Conservation (phyloP, 2,888 invertebrate genomes). For the Drosophila rellima region DNA sequence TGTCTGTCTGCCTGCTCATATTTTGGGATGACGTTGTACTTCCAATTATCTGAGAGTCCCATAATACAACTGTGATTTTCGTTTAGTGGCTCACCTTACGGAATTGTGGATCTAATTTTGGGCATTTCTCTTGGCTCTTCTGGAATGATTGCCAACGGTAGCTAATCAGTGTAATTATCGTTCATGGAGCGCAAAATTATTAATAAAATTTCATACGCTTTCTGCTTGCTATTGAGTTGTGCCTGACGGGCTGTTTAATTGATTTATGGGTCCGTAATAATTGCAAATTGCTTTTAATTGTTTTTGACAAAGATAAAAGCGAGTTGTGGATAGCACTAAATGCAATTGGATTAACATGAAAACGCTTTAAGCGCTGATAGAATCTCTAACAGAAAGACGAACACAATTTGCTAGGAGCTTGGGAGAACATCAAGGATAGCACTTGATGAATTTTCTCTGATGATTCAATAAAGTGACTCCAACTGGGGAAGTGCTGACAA, state of each 20-base stretch:
- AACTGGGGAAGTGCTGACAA: constrained; percentile 1
- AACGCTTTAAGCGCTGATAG: constrained; percentile 16
- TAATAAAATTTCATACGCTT: constrained; percentile 60
- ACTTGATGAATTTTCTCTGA: constrained; percentile 4
- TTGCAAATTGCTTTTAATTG: constrained; percentile 71
- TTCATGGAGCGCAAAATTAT: constrained; percentile 69
- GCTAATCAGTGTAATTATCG: constrained; percentile 67
- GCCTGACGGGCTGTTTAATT: constrained; percentile 52
- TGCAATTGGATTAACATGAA: constrained; percentile 48
- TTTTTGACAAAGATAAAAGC: constrained; percentile 49
- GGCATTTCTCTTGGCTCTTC: not conserved
- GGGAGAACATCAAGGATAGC: constrained; percentile 12
- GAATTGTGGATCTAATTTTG: constrained; percentile 43
- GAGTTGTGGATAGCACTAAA: constrained; percentile 33
- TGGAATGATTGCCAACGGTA: constrained; percentile 30
- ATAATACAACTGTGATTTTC: constrained; percentile 33
- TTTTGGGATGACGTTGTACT: constrained; percentile 27
- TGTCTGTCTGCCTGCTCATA: constrained; percentile 3
- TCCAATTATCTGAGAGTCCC: constrained; percentile 41
- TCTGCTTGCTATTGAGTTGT: constrained; percentile 14
- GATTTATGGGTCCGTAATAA: constrained; percentile 72
- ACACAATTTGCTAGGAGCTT: constrained; percentile 3
- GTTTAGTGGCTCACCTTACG: constrained; percentile 24
- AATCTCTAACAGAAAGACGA: constrained; percentile 13
- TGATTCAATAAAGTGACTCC: constrained; percentile 23